phyloP scores from a whole-genome alignment of 2,113 vertebrate species.

The Rousettus leschenaultii region DNA sequence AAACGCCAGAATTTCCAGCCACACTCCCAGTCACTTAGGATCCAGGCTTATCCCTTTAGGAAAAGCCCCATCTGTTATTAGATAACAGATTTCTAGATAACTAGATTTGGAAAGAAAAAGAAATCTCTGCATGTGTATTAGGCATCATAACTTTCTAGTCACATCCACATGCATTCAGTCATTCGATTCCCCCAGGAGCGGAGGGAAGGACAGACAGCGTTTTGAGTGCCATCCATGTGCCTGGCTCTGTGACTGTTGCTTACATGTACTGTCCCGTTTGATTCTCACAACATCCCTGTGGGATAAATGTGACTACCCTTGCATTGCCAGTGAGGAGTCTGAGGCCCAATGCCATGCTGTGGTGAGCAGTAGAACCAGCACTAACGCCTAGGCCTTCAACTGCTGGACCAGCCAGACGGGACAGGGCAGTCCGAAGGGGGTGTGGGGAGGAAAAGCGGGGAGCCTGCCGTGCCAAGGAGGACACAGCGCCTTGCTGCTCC shows the following conservation, averaged over 20 bases:
- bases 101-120: background rate
- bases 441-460: background rate
- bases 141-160: background rate
- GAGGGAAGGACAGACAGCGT: background rate
- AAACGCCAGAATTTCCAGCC: background rate
- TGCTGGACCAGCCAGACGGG: background rate
- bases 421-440: background rate
- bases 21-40: background rate
- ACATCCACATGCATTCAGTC: background rate
- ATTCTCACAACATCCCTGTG: background rate
- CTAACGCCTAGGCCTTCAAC: fast-evolving
- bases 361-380: background rate
- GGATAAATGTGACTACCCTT: background rate
- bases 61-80: background rate
- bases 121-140: background rate
- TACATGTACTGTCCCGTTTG: background rate
- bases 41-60: background rate
- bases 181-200: background rate
- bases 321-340: background rate
- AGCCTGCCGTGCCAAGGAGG: background rate
- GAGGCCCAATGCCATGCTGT: background rate
- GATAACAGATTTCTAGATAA: no score
- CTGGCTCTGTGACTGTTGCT: background rate
- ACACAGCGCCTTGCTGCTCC: fast-evolving
- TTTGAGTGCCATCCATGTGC: fast-evolving